Conservation (phyloP, 2,113 vertebrate genomes). For the Psophia crepitans region DNA sequence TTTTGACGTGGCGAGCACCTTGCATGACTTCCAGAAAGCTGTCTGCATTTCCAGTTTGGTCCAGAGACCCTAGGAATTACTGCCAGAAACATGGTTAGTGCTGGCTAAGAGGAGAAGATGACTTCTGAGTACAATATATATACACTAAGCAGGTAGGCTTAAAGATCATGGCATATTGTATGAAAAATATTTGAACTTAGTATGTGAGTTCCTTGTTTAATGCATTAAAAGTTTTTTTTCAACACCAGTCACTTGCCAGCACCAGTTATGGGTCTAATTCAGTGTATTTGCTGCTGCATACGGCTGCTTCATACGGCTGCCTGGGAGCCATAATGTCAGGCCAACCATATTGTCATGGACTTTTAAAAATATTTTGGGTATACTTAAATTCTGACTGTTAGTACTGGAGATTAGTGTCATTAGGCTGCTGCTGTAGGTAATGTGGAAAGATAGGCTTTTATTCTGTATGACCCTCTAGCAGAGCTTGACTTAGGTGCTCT, state of each 20-base stretch:
- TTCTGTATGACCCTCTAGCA: not conserved
- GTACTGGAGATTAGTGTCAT: not conserved
- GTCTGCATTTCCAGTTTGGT: not conserved
- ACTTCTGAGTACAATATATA: not conserved
- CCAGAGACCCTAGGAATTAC: not conserved
- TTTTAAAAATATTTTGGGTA: not conserved
- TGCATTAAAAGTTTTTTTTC: not conserved
- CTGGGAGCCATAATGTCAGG: not conserved
- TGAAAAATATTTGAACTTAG: not conserved
- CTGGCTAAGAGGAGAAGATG: not conserved
- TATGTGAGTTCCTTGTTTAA: not conserved
- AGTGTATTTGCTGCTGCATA: not conserved
- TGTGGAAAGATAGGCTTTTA: not conserved
- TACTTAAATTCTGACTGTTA: not conserved
- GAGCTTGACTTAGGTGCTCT: not conserved
- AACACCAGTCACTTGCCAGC: not conserved
- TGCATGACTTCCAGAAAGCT: not conserved
- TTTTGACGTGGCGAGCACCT: not conserved
- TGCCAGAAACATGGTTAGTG: not conserved
- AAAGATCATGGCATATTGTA: not conserved
- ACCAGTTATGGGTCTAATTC: not conserved
- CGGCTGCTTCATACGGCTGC: rapidly evolving
- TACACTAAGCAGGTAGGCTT: not conserved
- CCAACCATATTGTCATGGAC: not conserved
- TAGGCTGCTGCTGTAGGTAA: not conserved